Conservation (phyloP, 2,888 invertebrate species). For the Liopterus haemorrhoidalis region DNA sequence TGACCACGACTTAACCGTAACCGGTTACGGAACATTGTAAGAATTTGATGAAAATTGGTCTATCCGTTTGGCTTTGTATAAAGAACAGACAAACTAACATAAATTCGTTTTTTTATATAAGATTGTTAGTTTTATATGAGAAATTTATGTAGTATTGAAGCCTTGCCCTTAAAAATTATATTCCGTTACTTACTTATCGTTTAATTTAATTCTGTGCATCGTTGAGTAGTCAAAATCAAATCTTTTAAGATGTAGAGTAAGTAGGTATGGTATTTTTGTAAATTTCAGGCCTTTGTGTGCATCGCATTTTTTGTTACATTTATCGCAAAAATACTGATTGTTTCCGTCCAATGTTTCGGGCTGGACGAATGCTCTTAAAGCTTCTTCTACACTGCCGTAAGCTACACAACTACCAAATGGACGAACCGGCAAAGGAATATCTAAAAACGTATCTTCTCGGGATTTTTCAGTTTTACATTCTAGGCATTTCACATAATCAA, state of each 20-base stretch:
- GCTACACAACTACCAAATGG: slow-evolving; percentile 73
- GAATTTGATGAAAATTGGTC: too few species aligned
- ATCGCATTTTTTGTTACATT: slow-evolving; percentile 78
- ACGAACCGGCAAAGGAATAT: slow-evolving; percentile 78
- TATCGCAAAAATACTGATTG: slow-evolving; percentile 84
- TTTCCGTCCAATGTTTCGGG: slow-evolving; percentile 76
- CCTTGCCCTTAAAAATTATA: too few species aligned
- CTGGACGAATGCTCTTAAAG: slow-evolving; percentile 73
- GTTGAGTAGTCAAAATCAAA: slow-evolving; percentile 85
- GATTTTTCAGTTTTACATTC: slow-evolving; percentile 79
- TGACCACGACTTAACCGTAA: too few species aligned
- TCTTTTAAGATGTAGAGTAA: slow-evolving; percentile 80
- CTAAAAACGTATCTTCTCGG: slow-evolving; percentile 74
- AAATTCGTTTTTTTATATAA: too few species aligned
- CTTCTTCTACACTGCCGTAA: slow-evolving; percentile 76
- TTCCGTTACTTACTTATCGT: slow-evolving; percentile 68
- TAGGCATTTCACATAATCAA: slow-evolving; percentile 83
- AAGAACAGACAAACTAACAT: too few species aligned
- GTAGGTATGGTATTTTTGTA: slow-evolving; percentile 75
- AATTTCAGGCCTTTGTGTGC: slow-evolving; percentile 88
- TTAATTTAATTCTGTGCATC: slow-evolving; percentile 78
- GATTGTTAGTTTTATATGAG: too few species aligned
- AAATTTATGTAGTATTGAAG: too few species aligned
- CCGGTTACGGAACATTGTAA: too few species aligned
- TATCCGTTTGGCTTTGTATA: too few species aligned